phyloP scores from a whole-genome alignment of 2,113 vertebrate genomes.

The Engraulis encrasicolus region DNA sequence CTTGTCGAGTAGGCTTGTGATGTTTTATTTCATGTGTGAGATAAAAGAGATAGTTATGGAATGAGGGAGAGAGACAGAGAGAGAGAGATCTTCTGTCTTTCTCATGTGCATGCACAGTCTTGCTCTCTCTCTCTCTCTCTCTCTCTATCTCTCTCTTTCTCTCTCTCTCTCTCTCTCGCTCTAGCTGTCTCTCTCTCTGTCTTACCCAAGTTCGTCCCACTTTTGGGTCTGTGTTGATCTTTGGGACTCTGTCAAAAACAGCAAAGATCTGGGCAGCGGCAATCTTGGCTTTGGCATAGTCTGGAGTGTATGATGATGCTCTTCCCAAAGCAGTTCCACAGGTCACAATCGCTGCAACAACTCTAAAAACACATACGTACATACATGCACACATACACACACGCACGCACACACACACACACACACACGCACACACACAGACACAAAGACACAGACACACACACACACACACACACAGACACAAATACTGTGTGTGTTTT shows the following conservation, averaged over 20 bases:
- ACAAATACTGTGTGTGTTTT: no score
- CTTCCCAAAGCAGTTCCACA: slow-evolving; percentile 74
- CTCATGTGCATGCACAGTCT: not conserved
- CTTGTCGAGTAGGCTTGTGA: not conserved
- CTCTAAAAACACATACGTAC: slow-evolving; percentile 58
- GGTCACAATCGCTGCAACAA: slow-evolving; percentile 72
- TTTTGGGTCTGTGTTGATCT: slow-evolving; percentile 60
- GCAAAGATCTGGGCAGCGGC: slow-evolving; percentile 75
- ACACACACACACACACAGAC: no score
- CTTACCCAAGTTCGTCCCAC: slow-evolving; percentile 72
- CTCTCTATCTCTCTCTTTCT: not conserved
- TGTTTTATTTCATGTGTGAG: not conserved
- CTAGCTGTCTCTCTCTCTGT: not conserved
- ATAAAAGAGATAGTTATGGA: no score
- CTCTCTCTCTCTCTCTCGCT: not conserved
- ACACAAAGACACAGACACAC: no score
- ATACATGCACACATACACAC: not conserved
- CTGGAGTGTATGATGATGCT: slow-evolving; percentile 76
- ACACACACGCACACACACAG: not conserved
- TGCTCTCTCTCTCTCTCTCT: not conserved
- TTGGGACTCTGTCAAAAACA: slow-evolving; percentile 74
- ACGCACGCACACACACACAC: not conserved
- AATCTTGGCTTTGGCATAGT: slow-evolving; percentile 78
- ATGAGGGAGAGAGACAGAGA: no score
- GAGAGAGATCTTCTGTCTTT: no score